Base-by-base conservation (phyloP, 2,888 invertebrate genomes). In the Ophonus ardosiacus region DNA sequence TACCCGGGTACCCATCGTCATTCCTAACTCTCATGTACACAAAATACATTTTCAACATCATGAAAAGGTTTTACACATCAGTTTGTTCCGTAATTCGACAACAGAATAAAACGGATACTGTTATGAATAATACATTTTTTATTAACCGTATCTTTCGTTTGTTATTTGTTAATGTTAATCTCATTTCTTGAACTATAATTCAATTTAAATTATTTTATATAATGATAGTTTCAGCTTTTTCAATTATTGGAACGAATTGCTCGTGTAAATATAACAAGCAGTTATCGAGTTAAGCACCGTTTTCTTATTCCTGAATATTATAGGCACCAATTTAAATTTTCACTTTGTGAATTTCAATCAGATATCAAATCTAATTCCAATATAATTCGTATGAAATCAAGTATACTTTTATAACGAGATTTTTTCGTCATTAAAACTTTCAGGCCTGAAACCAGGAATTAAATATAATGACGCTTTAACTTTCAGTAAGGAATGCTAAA, bases 401-500 rank as follows among this genome's bases (percentile, higher is more conserved):
- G 61, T 59, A 31, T 79, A 56, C 24, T 59, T 59, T 80, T 61
- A 78, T 31, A 80, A 79, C 38, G 18, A n/a, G 13, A 7, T 56
- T 57, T 57, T 59, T 24, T 57, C 79, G 15, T 76, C 56, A 56
- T 79, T 79, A 79, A 57, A 59, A 80, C 80, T 80, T 80, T 80
- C 80, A 61, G 31, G 61, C 80, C 61, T 38, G 80, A 61, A 80
- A 80, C 80, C 61, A 80, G 59, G 21, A 59, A 80, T 61, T 80
- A 80, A 61, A 18, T 61, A 80, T 80, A 80, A 80, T 80, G 15
- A 31, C n/a, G 38, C 13, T 57, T 17, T 78, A 31, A 57, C 40
- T 74, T 74, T 43, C 38, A 51, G 18, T 56, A 51, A 10, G 24
- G 15, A 57, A 56, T 78, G n/a, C 24, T 57, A 57, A 78, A 78